Base-by-base conservation (phyloP, 2,797 vertebrate species). In the Urosaurus nigricauda region DNA sequence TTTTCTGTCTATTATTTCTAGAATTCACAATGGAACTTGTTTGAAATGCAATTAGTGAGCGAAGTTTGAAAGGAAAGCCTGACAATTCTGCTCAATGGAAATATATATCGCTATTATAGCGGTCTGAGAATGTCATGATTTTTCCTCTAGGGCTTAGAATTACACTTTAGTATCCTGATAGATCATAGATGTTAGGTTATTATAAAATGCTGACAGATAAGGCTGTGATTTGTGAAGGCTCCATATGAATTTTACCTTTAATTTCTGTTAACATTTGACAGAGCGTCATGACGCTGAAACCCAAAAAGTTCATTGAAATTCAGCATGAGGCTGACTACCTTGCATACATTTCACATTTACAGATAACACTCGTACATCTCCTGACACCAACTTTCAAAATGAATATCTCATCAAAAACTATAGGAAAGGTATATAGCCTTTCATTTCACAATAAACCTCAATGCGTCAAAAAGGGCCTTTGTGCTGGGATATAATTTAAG, bases 251-350 rank as follows among this genome's bases (percentile, higher is more conserved):
- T 95, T 94, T 95, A 79, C 93, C 93, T 96, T 93, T 96, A 97
- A 96, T 96, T 96, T 97, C 93, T 95, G 92, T 93, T 96, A 96
- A 95, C 94, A 94, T 96, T 93, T 97, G 96, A 96, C 95, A 96
- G 96, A 96, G 90, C 94, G 92, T 95, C 92, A 86, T 95, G 95
- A 95, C 94, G 94, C 94, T 95, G 94, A 93, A 96, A 94, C 88
- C 92, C 93, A 73, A 68, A 79, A 92, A 94, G 86, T 95, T 97
- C 95, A 96, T 94, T 97, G 95, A 96, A 95, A 97, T 97, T 96
- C 95, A 95, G 92, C 84, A 77, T 84, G 37, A 85, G 88, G 77
- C 60, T 92, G 90, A 95, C 83, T 90, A 92, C 87, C 94, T 95
- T 89, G 92, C 91, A 94, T 94, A 92, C 32, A 89, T 93, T 95